Evolutionary conservation across 2,888 invertebrate species (phyloP).

Genomic region (Sminthurides aquaticus): DNA sequence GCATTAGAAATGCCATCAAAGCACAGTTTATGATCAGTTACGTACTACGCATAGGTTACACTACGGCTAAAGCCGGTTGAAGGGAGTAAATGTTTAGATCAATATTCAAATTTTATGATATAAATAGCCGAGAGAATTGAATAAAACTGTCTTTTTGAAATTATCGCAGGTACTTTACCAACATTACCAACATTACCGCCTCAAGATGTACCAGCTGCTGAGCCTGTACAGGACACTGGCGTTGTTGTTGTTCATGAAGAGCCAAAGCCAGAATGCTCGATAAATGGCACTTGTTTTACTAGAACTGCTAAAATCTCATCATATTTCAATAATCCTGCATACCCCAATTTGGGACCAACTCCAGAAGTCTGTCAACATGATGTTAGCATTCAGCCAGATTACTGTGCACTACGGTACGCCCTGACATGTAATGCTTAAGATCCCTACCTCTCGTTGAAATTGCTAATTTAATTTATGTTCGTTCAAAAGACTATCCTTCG

Average conservation of each 20-base stretch:
- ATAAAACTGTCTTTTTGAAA: background rate
- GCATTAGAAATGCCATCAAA: too few species aligned
- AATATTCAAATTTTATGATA: too few species aligned
- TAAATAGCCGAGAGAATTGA: background rate
- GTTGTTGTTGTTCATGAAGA: background rate
- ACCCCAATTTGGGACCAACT: slow-evolving; percentile 32
- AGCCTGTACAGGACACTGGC: background rate
- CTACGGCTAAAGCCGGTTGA: too few species aligned
- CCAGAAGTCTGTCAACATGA: slow-evolving; percentile 31
- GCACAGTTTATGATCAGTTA: too few species aligned
- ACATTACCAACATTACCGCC: slow-evolving; percentile 14
- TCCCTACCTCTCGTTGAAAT: too few species aligned
- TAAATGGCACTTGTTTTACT: slow-evolving; percentile 13
- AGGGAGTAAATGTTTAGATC: too few species aligned
- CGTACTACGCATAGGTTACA: too few species aligned
- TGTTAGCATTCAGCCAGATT: slow-evolving; percentile 30
- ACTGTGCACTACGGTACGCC: slow-evolving; percentile 34
- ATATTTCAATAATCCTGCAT: slow-evolving; percentile 34
- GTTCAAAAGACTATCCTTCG: slow-evolving; percentile 30
- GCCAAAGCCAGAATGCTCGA: background rate
- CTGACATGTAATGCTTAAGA: background rate
- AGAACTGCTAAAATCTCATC: slow-evolving; percentile 24
- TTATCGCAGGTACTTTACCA: slow-evolving; percentile 14
- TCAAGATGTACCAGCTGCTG: background rate
- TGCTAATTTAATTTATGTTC: background rate